These are phyloP conservation scores for Gadus macrocephalus DNA, from an alignment of 2,113 vertebrate species.

Conservation along the genomic window DNA sequence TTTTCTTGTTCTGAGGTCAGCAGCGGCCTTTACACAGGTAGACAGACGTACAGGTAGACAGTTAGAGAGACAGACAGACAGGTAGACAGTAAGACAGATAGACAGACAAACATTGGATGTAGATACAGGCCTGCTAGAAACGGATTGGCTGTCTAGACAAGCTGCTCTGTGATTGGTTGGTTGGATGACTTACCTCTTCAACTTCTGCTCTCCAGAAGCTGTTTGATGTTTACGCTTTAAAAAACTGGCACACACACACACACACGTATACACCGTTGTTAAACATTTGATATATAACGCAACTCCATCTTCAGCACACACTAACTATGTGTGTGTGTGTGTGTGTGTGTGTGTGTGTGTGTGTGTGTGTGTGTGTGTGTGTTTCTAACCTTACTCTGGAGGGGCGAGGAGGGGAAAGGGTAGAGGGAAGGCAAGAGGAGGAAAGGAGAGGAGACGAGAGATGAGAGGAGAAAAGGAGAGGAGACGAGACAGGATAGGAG, in stretches of 20 bases:
- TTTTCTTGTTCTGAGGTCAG: neutral
- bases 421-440: neutral
- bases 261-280: neutral
- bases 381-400: too few relatives aligned
- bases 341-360: too few relatives aligned
- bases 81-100: too few relatives aligned
- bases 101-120: too few relatives aligned
- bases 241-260: neutral
- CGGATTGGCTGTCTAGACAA: too few relatives aligned
- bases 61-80: neutral
- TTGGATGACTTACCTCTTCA: neutral
- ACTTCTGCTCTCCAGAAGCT: neutral
- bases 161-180: too few relatives aligned
- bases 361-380: too few relatives aligned
- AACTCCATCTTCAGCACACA: too few relatives aligned
- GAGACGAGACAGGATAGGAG: neutral
- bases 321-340: too few relatives aligned
- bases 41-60: neutral
- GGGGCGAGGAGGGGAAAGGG: slow-evolving; percentile 13
- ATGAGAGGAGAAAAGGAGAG: neutral
- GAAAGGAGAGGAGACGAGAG: neutral
- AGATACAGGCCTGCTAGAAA: too few relatives aligned
- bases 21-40: neutral
- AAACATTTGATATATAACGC: too few relatives aligned
- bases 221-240: slow-evolving; percentile 1